Conservation (phyloP, 2,888 invertebrate species). For the Drosophila infuscata region DNA sequence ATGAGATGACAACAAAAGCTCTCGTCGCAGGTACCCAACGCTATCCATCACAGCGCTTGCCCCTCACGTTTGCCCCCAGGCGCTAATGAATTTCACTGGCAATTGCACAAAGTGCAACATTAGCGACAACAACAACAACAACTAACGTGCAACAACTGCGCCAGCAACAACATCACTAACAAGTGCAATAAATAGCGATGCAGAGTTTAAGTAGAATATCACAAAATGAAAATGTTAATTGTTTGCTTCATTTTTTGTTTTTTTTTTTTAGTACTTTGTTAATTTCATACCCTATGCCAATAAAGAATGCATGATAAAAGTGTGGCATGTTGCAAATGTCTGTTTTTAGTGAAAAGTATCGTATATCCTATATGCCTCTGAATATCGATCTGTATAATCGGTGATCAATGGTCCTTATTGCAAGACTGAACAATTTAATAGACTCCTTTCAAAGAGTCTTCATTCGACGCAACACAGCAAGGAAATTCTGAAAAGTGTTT, state of each 20-base stretch:
- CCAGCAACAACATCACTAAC: slow-evolving; percentile 25
- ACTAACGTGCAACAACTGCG: no score
- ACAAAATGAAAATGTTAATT: slow-evolving; percentile 79
- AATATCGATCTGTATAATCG: not conserved
- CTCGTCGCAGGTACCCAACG: slow-evolving; percentile 49
- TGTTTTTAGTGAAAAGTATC: not conserved
- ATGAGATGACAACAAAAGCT: slow-evolving; percentile 21
- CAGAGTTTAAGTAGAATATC: slow-evolving; percentile 68
- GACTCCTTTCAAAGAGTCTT: not conserved
- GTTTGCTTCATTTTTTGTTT: slow-evolving; percentile 54
- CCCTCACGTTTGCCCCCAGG: slow-evolving; percentile 23
- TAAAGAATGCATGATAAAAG: not conserved
- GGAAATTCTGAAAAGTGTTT: not conserved
- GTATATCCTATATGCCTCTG: no score
- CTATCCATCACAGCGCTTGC: not conserved
- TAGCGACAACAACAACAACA: slow-evolving; percentile 22
- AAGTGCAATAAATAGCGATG: slow-evolving; percentile 68
- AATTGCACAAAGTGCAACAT: slow-evolving; percentile 40
- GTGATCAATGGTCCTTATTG: not conserved
- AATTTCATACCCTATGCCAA: slow-evolving; percentile 7
- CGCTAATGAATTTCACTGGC: slow-evolving; percentile 70
- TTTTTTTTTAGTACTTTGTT: slow-evolving; percentile 21
- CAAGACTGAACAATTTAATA: not conserved
- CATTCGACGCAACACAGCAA: no score
- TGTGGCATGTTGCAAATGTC: not conserved